Evolutionary conservation across 2,113 vertebrate genomes (phyloP), one percentile per base, ranked within the genome.

Genomic region (Pimephales promelas): DNA sequence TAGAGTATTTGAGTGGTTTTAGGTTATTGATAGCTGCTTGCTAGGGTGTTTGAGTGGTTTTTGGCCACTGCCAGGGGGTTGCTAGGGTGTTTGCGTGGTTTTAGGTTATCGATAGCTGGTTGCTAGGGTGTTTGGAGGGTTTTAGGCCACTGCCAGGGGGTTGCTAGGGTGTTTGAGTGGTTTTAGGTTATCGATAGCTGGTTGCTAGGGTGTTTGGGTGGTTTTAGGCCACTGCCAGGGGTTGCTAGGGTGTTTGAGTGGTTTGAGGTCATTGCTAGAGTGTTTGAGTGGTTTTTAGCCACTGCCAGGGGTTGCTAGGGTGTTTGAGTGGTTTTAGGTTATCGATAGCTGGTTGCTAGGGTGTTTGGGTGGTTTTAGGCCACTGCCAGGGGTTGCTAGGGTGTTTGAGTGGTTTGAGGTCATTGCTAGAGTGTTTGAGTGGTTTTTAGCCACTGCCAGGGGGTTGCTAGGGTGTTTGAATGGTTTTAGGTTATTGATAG

Each of bases 351-450:
- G 47, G 47, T 52, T 52, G 49, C 49, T 20, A 18, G 14, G 3
- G 56, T 59, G n/a, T n/a, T n/a, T n/a, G n/a, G n/a, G n/a, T 10
- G 34, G 3, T 11, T 10, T 40, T 70, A 70, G 20, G 6, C 0
- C 3, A 18, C 0, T 3, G 0, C 0, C 34, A 64, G 0, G 3
- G 10, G 66, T n/a, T 68, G 3, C 2, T 40, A n/a, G 0, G 2
- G 9, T 1, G 34, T 22, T 34, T 64, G 3, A 3, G 26, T 64
- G 5, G 28, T 6, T 31, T 18, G 1, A 64, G 7, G 7, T 0
- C 1, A 64, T 4, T 64, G 0, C 3, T 70, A n/a, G 34, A 3
- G 28, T 64, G 59, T 34, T 8, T 16, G 26, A 31, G 24, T 31
- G 8, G 0, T 10, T 68, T 20, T 34, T 9, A 16, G 62, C 1